Evolutionary conservation across 2,797 vertebrate species (phyloP).

Genomic region (Enteromius paludinosus): DNA sequence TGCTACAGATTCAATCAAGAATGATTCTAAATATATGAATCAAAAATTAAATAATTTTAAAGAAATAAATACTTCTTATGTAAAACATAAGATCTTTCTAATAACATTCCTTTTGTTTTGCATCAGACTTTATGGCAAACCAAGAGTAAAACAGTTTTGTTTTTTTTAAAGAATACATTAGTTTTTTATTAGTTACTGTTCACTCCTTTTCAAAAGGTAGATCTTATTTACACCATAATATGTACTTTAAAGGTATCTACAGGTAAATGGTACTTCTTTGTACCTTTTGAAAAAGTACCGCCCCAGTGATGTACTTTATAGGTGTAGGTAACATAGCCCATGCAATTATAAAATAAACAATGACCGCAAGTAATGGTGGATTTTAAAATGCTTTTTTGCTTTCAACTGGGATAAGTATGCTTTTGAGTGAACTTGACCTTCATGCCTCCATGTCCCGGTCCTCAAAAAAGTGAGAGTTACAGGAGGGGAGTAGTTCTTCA

Average conservation of each 20-base stretch:
- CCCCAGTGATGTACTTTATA: background rate
- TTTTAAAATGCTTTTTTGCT: background rate
- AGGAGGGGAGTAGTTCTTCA: background rate
- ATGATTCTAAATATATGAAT: background rate
- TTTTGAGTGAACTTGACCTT: slow-evolving; percentile 24
- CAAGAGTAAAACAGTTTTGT: background rate
- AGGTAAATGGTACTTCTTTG: background rate
- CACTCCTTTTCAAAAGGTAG: background rate
- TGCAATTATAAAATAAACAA: background rate
- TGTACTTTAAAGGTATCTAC: background rate
- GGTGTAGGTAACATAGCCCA: background rate
- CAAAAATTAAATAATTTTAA: background rate
- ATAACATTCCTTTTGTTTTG: background rate
- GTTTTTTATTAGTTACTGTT: background rate
- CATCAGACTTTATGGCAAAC: background rate
- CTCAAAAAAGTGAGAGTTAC: slow-evolving; percentile 2
- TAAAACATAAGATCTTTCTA: background rate
- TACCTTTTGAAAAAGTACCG: background rate
- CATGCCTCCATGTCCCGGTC: background rate
- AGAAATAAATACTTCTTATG: background rate
- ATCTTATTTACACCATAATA: background rate
- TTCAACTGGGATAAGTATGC: background rate
- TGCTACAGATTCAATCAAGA: background rate
- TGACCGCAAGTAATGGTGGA: background rate
- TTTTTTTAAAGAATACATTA: background rate